phyloP scores from a whole-genome alignment of 2,888 invertebrate species.

The Ichneumon xanthorius region DNA sequence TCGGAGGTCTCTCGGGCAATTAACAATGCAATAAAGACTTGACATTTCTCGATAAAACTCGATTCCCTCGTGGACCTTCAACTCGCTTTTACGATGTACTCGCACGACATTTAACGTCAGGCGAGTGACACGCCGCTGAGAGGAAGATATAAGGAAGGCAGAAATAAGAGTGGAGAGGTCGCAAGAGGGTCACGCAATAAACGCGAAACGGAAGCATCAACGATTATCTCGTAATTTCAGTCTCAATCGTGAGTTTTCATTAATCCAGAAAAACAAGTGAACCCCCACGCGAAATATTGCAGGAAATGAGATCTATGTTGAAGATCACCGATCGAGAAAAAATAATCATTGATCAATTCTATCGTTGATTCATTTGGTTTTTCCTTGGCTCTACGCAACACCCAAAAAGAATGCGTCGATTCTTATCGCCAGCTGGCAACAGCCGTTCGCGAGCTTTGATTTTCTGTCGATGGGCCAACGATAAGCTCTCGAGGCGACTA shows the following conservation, averaged over 20 bases:
- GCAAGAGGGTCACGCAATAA: slow-evolving; percentile 61
- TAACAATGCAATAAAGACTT: slow-evolving; percentile 34
- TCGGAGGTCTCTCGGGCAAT: slow-evolving; percentile 36
- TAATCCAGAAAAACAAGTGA: neutral
- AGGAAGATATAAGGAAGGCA: slow-evolving; percentile 22
- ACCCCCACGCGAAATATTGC: neutral
- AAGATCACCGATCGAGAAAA: neutral
- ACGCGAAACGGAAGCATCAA: slow-evolving; percentile 53
- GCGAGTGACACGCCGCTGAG: slow-evolving; percentile 16
- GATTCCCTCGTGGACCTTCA: slow-evolving; percentile 26
- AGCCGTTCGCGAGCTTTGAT: slow-evolving; percentile 1
- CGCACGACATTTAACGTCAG: slow-evolving; percentile 39
- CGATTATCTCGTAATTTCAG: slow-evolving; percentile 57
- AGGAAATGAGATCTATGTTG: neutral
- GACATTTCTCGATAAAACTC: slow-evolving; percentile 34
- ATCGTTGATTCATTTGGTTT: neutral
- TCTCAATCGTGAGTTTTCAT: neutral
- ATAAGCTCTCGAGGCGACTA: slow-evolving; percentile 6
- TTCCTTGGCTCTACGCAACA: neutral
- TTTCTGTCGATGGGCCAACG: slow-evolving; percentile 29
- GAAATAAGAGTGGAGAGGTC: slow-evolving; percentile 15
- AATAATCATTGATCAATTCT: neutral
- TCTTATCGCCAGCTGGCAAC: neutral
- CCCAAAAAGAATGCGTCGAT: neutral
- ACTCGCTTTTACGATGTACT: slow-evolving; percentile 37